Evolutionary conservation across 1,140 invertebrate genomes (phyloP), one percentile per base, ranked within the genome.

Genomic region (Harlomillsia oculata): DNA sequence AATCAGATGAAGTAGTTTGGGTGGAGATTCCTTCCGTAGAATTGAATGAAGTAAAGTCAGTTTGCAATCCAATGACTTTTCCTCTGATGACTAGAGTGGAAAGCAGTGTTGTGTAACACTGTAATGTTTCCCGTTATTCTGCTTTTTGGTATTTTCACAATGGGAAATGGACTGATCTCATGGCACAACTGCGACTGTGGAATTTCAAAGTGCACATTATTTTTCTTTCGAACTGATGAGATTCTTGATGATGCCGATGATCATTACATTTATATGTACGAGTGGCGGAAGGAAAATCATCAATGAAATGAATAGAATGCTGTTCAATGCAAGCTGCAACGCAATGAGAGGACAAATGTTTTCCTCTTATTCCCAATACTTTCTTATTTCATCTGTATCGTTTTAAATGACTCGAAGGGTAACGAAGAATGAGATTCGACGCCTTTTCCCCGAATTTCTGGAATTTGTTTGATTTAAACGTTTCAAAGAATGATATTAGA

Each of bases 141-240:
- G 13, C 23, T 5, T 41, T 20, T 21, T 9, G 2, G 2, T 21
- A 13, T 41, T n/a, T 41, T 23, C 16, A 41, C 8, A 20, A 16
- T n/a, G 2, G 0, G 25, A 25, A 45, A 8, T 16, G 26, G 9
- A 48, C 5, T 48, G 13, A 18, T 48, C 13, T 21, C 8, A 14
- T 37, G 21, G 18, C 5, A 39, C 34, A 6, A 40, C 14, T 25
- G 21, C 37, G 25, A 21, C 39, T 20, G 37, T 58, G 56, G 56
- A 58, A 58, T 58, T 57, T 58, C 49, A 53, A 53, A 58, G 52
- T 36, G 44, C 25, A 57, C 46, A 53, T 58, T 53, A 58, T 53
- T 58, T 58, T 58, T 58, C 49, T 44, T 32, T 51, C 28, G 20
- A 39, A 25, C 37, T 37, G 34, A 57, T 57, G 56, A 57, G 41